Percentiles rank a stretch among this genome's conserved stretches.
Conservation (phyloP, 2,113 vertebrate genomes). For the Cyprinodon tularosa region DNA sequence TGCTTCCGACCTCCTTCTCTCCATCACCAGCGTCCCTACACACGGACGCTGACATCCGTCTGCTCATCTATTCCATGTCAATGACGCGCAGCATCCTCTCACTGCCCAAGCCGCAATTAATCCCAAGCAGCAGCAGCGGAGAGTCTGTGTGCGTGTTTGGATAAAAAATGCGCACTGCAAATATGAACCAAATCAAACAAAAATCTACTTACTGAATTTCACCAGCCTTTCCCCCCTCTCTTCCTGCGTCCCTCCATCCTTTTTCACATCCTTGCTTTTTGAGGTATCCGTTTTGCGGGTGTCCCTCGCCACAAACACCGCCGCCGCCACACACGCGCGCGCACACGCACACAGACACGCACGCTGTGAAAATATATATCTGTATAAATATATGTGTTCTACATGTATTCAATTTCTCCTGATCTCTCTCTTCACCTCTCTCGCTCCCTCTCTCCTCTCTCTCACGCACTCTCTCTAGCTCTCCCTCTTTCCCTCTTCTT, state of each 20-base stretch:
- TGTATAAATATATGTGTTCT: conserved; percentile 81
- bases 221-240: conserved; percentile 83
- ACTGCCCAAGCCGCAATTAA: conserved; percentile 68
- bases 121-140: conserved; percentile 41
- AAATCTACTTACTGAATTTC: conserved; percentile 83
- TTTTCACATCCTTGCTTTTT: conserved; percentile 83
- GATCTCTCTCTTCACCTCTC: conserved; percentile 72
- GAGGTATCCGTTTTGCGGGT: conserved; percentile 82
- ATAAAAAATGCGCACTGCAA: conserved; percentile 65
- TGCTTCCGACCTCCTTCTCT: conserved; percentile 72
- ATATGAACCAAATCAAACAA: conserved; percentile 60
- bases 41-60: conserved; percentile 73
- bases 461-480: conserved; percentile 66
- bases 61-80: conserved; percentile 63
- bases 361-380: conserved; percentile 73
- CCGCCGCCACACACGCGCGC: conserved; percentile 28
- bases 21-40: conserved; percentile 57
- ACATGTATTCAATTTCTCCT: conserved; percentile 84
- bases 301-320: conserved; percentile 36
- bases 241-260: conserved; percentile 82
- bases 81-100: conserved; percentile 71
- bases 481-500: conserved; percentile 82
- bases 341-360: conserved; percentile 37
- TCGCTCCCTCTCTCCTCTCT: conserved; percentile 60
- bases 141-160: conserved; percentile 34